phyloP scores from a whole-genome alignment of 1,140 invertebrate genomes.

The Trichomalopsis sarcophagae region DNA sequence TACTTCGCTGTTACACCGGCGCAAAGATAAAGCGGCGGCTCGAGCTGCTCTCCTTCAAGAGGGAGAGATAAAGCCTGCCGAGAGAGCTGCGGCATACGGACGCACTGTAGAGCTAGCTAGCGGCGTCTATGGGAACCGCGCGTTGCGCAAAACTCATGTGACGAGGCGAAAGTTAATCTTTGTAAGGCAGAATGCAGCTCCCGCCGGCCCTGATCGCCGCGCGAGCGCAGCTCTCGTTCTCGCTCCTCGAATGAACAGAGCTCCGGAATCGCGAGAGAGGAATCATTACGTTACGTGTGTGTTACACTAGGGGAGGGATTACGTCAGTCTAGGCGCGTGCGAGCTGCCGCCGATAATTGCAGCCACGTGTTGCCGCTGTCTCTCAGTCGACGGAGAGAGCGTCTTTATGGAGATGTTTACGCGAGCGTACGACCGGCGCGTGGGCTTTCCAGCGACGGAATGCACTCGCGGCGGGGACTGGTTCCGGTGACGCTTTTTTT shows the following conservation, averaged over 20 bases:
- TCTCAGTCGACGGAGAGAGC: background rate
- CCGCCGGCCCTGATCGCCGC: background rate
- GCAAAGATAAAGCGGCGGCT: constrained; percentile 2
- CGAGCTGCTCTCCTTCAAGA: background rate
- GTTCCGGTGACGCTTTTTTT: background rate
- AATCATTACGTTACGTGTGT: constrained; percentile 9
- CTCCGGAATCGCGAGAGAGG: background rate
- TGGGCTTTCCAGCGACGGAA: background rate
- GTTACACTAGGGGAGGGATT: background rate
- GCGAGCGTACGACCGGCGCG: background rate
- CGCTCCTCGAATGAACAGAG: background rate
- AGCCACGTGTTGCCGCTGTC: background rate
- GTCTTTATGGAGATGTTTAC: constrained; percentile 39
- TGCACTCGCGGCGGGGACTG: background rate
- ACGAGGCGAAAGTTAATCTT: constrained; percentile 63
- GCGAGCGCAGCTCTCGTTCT: background rate
- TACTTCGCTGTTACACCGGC: background rate
- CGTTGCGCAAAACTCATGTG: constrained; percentile 60
- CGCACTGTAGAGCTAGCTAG: background rate
- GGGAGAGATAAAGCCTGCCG: constrained; percentile 7
- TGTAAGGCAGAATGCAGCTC: constrained; percentile 32
- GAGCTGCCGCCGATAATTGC: constrained; percentile 20
- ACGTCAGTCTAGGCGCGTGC: constrained; percentile 24
- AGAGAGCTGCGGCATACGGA: background rate
- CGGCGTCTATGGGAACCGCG: background rate